Base-by-base conservation (phyloP, 1,140 invertebrate species). In the Atta colombica region DNA sequence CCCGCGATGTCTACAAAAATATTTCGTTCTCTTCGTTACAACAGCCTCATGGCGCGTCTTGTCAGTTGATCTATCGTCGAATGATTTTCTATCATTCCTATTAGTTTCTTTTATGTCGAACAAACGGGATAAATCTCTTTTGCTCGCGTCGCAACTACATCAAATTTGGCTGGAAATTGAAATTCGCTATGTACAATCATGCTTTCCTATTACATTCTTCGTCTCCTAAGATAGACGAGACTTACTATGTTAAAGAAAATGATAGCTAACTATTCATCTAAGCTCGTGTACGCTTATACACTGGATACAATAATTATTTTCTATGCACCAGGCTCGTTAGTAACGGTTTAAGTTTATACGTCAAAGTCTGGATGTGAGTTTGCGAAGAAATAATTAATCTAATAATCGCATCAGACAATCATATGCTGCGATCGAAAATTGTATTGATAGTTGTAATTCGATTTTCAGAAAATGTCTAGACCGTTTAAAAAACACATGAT, bases 1-100 rank as follows among this genome's bases (percentile, higher is more conserved):
- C 35, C 74, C 82, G 72, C 39, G 69, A 55, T 60, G 35, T 87
- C 66, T 90, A 90, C 39, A 90, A 90, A 90, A 89, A 90, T 90
- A 90, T 78, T 89, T 77, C 53, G 72, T n/a, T 87, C 60, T 89
- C n/a, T 84, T 58, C 63, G 12, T 28, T 61, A 58, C 31, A 18
- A 51, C 51, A 35, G 49, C 14, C 63, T 71, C 25, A 49, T 14
- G 14, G 14, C 77, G 49, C 55, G 7, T 51, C 25, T 45, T 14
- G 31, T 77, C 49, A 72, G 6, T 87, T 18, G 21, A 0, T 25
- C 25, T 25, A 25, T 25, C 25, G 25, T 25, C 25, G 25, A 25
- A 25, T 25, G 25, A 25, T 25, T 0, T 25, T 60, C 14, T 49
- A 63, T 6, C 4, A 60, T 61, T 28, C 61, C 66, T 45, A n/a